phyloP scores from a whole-genome alignment of 1,140 invertebrate genomes.

The Schmidtea mediterranea region DNA sequence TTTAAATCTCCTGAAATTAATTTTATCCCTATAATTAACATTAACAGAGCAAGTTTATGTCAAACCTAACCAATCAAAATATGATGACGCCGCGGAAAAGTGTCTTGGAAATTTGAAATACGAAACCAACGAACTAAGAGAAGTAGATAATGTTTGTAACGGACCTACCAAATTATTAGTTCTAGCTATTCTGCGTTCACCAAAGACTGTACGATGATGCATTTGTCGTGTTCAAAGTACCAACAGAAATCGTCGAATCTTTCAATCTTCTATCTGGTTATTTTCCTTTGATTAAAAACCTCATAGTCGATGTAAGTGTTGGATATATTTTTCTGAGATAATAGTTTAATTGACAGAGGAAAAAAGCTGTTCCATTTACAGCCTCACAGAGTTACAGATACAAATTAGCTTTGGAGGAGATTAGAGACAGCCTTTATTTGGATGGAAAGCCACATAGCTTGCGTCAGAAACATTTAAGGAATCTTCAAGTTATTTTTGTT shows the following conservation, averaged over 20 bases:
- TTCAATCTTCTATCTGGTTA: conserved; percentile 23
- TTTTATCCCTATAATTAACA: too few relatives aligned
- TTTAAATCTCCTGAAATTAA: too few relatives aligned
- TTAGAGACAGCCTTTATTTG: conserved; percentile 19
- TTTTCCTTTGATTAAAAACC: conserved; percentile 23
- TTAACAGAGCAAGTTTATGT: too few relatives aligned
- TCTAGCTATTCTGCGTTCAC: too few relatives aligned
- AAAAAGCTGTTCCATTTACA: neutral
- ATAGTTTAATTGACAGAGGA: neutral
- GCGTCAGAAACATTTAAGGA: conserved; percentile 25
- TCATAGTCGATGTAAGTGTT: conserved; percentile 17
- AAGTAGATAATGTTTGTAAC: too few relatives aligned
- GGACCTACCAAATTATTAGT: too few relatives aligned
- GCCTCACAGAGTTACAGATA: neutral
- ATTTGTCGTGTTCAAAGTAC: conserved; percentile 21
- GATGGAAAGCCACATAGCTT: conserved; percentile 19
- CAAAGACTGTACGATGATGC: conserved; percentile 18
- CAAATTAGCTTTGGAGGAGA: conserved; percentile 19
- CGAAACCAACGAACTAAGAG: too few relatives aligned
- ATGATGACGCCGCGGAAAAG: too few relatives aligned
- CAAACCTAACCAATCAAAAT: too few relatives aligned
- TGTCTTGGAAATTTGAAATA: too few relatives aligned
- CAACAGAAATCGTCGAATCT: conserved; percentile 13
- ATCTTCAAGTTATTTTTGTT: conserved; percentile 20
- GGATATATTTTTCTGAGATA: too few relatives aligned